Base-by-base conservation (phyloP, 2,113 vertebrate species). In the Pelobates fuscus region DNA sequence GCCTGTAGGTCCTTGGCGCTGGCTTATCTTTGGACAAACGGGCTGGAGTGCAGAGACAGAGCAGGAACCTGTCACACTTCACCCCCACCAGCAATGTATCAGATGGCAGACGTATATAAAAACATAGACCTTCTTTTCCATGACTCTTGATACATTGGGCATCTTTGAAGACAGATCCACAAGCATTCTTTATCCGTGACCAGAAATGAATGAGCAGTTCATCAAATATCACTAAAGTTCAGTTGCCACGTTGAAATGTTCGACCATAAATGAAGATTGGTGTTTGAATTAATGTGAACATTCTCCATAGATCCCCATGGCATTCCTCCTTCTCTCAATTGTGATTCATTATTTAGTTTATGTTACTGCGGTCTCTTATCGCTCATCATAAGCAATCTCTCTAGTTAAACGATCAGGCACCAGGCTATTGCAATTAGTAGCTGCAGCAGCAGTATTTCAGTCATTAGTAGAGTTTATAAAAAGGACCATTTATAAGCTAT, bases 361-460 rank as follows among this genome's bases (percentile, higher is more conserved):
- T 58, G 4, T 62, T 61, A 65, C 5, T 37, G 18, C 21, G 37
- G 32, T 23, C 5, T 44, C 20, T 43, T 41, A 10, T 64, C 21
- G 3, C 61, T 20, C 17, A 11, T 41, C 30, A 74, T 5, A 70
- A 59, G 17, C 43, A 67, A 20, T 71, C 1, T 10, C 49, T 68
- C 15, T 57, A 0, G 27, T n/a, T 43, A 18, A 44, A 15, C 2
- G 2, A 55, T 37, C 23, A 66, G 30, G 20, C 8, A 44, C 25
- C 11, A 60, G 20, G 49, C 41, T 10, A 26, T 61, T 32, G 66
- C 49, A n/a, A 63, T 63, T 63, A 78, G 37, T 15, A 67, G 25
- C 24, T 21, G 8, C 8, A 20, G 63, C 29, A 15, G 10, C n/a
- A n/a, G n/a, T 78, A 67, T 32, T n/a, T 52, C 67, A 43, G 24